Conservation (phyloP, 2,113 vertebrate genomes). For the Pseudolaguvia tuberculata region DNA sequence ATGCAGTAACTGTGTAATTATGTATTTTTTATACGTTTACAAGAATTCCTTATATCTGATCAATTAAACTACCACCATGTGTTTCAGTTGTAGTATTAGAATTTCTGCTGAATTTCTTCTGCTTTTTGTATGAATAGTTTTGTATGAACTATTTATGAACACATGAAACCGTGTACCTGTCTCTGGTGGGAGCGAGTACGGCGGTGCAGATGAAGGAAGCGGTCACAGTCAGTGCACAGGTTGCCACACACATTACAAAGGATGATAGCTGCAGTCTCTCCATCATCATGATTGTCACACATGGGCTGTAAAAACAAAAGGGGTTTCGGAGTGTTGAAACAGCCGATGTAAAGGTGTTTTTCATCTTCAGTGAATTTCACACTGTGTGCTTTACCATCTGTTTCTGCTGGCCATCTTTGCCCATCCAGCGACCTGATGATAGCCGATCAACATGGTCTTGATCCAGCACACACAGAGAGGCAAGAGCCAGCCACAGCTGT, state of each 20-base stretch:
- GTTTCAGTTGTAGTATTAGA: too few relatives aligned
- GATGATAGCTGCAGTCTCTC: constrained; percentile 96
- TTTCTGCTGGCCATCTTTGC: constrained; percentile 96
- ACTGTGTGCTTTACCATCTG: constrained; percentile 78
- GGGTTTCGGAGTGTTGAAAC: neutral
- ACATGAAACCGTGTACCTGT: constrained; percentile 72
- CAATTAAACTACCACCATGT: too few relatives aligned
- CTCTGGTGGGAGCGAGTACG: constrained; percentile 97
- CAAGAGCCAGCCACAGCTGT: constrained; percentile 94
- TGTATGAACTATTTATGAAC: too few relatives aligned
- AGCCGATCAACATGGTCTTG: constrained; percentile 96
- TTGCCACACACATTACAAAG: constrained; percentile 94
- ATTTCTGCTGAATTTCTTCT: too few relatives aligned
- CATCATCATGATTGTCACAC: constrained; percentile 98
- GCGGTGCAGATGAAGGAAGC: constrained; percentile 95
- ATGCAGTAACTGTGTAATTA: too few relatives aligned
- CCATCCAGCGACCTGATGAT: constrained; percentile 98
- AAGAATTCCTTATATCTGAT: too few relatives aligned
- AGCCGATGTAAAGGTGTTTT: neutral
- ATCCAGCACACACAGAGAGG: constrained; percentile 94
- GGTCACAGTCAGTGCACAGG: constrained; percentile 94
- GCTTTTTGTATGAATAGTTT: too few relatives aligned
- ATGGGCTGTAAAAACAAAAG: constrained; percentile 75
- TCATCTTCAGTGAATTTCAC: neutral
- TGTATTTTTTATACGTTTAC: too few relatives aligned